These are phyloP conservation scores for Calameuta filiformis DNA, from an alignment of 2,888 invertebrate species.

Conservation along the genomic window DNA sequence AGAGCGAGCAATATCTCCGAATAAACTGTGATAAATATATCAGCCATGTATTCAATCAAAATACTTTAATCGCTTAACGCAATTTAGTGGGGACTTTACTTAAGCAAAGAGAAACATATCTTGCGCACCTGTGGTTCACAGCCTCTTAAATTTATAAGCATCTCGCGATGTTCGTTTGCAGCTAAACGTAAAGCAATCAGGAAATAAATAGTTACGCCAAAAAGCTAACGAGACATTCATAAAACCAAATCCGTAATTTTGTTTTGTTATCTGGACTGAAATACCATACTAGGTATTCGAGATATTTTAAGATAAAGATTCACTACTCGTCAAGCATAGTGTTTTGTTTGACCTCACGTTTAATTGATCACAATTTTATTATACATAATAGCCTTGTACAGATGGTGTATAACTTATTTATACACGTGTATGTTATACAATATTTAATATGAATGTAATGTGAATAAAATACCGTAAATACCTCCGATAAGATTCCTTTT, in stretches of 20 bases:
- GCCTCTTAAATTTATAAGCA: not conserved
- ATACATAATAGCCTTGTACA: conserved; percentile 44
- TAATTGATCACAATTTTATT: conserved; percentile 23
- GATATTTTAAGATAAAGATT: not conserved
- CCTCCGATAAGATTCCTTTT: conserved; percentile 31
- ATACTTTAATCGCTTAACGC: not conserved
- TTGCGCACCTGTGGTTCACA: not conserved
- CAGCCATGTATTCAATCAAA: not conserved
- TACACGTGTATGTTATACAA: conserved; percentile 47
- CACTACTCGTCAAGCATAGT: not conserved
- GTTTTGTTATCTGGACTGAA: conserved; percentile 3
- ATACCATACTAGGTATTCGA: not conserved
- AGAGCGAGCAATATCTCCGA: not conserved
- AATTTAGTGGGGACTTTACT: not conserved
- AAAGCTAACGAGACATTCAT: not conserved
- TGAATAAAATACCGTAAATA: conserved; percentile 54
- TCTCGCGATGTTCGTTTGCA: too few species aligned
- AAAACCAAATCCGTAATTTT: conserved; percentile 13
- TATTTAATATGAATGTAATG: conserved; percentile 51
- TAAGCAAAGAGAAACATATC: too few species aligned
- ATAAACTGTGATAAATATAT: not conserved
- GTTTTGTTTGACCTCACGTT: conserved; percentile 13
- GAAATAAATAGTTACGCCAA: not conserved
- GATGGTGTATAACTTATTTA: conserved; percentile 49
- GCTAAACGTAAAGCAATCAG: not conserved